phyloP scores from a whole-genome alignment of 1,140 invertebrate genomes.

The Anthonomus grandis region DNA sequence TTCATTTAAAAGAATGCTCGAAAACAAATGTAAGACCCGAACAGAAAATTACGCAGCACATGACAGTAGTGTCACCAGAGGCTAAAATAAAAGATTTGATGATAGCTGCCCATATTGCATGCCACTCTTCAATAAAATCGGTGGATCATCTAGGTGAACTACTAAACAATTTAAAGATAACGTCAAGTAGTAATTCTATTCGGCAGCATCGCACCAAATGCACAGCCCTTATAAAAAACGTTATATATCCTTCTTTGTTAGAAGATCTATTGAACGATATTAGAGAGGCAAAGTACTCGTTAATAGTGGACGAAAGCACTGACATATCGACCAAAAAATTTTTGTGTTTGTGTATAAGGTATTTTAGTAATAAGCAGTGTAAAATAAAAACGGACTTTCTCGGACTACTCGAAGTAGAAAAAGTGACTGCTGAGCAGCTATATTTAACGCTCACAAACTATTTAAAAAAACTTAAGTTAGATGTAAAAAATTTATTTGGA shows the following conservation, averaged over 20 bases:
- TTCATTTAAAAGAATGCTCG: not conserved
- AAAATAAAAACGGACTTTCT: slow-evolving; percentile 1
- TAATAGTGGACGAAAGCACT: slow-evolving; percentile 1
- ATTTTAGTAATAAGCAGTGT: not conserved
- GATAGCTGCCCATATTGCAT: not conserved
- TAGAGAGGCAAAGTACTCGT: not conserved
- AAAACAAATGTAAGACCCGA: slow-evolving; percentile 2
- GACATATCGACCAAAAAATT: not conserved
- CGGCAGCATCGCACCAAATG: slow-evolving; percentile 1
- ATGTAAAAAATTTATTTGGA: not conserved
- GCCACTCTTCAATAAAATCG: not conserved
- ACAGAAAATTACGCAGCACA: not conserved
- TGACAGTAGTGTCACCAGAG: not conserved
- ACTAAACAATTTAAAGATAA: slow-evolving; percentile 7
- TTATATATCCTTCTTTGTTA: slow-evolving; percentile 4
- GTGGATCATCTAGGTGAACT: not conserved
- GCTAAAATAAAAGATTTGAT: not conserved
- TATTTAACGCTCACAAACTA: not conserved
- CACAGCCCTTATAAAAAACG: not conserved
- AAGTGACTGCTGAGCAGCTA: not conserved
- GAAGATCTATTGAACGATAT: slow-evolving; percentile 4
- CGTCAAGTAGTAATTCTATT: slow-evolving; percentile 1
- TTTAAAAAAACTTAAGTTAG: too few species aligned
- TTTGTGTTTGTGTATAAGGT: not conserved
- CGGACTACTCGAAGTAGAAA: not conserved